Conservation (phyloP, 2,888 invertebrate genomes). For the Ochropacha duplaris region DNA sequence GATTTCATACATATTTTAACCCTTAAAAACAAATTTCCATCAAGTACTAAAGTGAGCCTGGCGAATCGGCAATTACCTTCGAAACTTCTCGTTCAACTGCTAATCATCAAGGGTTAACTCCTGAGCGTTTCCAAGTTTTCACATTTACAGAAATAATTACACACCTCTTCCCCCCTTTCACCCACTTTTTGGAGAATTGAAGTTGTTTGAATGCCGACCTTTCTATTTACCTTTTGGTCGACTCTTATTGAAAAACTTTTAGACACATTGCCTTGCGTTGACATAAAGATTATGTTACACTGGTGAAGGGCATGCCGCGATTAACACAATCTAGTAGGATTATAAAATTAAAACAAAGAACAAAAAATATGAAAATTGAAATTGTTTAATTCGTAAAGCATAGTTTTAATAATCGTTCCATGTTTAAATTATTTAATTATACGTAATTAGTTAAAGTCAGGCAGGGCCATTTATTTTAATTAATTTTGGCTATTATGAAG, state of each 20-base stretch:
- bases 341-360: no score
- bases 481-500: no score
- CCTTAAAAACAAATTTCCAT: constrained; percentile 12
- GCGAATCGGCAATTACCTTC: constrained; percentile 50
- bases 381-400: no score
- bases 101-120: constrained; percentile 68
- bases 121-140: constrained; percentile 59
- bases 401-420: no score
- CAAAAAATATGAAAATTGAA: no score
- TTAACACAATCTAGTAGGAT: no score
- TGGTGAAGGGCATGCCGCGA: constrained; percentile 8
- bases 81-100: constrained; percentile 46
- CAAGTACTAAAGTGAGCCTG: constrained; percentile 12
- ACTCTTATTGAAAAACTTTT: constrained; percentile 76
- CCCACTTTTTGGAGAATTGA: constrained; percentile 12
- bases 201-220: constrained; percentile 57
- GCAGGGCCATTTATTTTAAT: no score
- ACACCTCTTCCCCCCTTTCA: constrained; percentile 32
- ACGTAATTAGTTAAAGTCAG: no score
- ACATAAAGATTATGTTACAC: constrained; percentile 21
- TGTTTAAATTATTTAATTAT: no score
- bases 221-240: constrained; percentile 67
- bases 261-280: constrained; percentile 57
- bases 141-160: constrained; percentile 79
- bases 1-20: background rate